Evolutionary conservation across 2,888 invertebrate genomes (phyloP), one percentile per base, ranked within the genome.

Genomic region (Rhyacophila evoluta): DNA sequence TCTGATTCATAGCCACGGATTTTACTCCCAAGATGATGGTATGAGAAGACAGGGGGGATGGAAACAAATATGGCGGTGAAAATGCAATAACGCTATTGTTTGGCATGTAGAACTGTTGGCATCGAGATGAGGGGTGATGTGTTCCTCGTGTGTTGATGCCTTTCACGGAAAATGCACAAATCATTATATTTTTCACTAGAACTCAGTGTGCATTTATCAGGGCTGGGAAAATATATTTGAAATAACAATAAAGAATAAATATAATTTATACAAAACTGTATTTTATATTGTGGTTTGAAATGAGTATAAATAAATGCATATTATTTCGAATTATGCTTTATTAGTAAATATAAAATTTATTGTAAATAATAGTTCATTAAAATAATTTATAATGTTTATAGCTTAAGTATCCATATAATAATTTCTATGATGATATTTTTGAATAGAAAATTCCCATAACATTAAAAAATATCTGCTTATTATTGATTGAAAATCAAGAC

Each of bases 21-120:
- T 55, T 55, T 25, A 15, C 55, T 19, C 55, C 6, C 55, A 25
- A 55, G 25, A 25, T 25, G 25, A 19, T 19, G 19, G 25, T 15
- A 19, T 55, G 11, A 10, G 55, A 15, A 6, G 25, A 10, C 8
- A 10, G 25, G 29, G 6, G 29, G 29, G 29, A 6, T 33, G 2
- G 4, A 33, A 33, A 33, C 55, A 55, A 55, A 55, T 55, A 55
- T 55, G 55, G 55, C 55, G 25, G 55, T 55, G 55, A 12, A 27
- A 28, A 8, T 15, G 41, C 41, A 74, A 74, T 41, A 74, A 29
- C 12, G 27, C 38, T n/a, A 41, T 41, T 74, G 74, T 74, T 74
- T 74, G 74, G 74, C 74, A 74, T 74, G 74, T 74, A 41, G n/a
- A 41, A 41, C 28, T 74, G 74, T 74, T 74, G 74, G 74, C 74